These are phyloP conservation scores for Saguinus midas DNA, from an alignment of 2,113 vertebrate species.

Conservation along the genomic window DNA sequence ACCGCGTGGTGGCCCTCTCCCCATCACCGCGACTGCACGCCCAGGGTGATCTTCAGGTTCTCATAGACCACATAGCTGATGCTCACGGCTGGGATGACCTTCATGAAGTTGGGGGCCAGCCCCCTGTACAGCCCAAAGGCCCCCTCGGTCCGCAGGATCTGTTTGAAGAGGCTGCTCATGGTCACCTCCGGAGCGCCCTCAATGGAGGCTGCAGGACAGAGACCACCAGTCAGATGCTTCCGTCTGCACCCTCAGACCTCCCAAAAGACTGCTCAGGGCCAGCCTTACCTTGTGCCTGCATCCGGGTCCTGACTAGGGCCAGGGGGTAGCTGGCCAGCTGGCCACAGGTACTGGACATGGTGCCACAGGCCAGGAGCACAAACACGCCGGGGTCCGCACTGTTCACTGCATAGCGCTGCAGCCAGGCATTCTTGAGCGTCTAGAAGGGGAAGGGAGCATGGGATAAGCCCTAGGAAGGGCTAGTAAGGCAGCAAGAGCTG, in stretches of 20 bases:
- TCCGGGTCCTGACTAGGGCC: conserved; percentile 95
- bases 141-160: conserved; percentile 94
- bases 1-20: background rate
- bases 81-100: conserved; percentile 98
- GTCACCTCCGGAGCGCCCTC: conserved; percentile 90
- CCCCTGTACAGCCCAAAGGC: conserved; percentile 93
- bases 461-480: background rate
- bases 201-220: conserved; percentile 85
- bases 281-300: conserved; percentile 96
- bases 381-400: conserved; percentile 95
- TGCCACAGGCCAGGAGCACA: conserved; percentile 95
- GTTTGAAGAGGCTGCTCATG: conserved; percentile 94
- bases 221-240: background rate
- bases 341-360: conserved; percentile 96
- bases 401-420: conserved; percentile 92
- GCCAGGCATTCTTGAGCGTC: conserved; percentile 96
- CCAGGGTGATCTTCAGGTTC: conserved; percentile 93
- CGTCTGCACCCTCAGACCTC: background rate
- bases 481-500: no score
- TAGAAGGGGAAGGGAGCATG: conserved; percentile 49
- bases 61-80: conserved; percentile 99
- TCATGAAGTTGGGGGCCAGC: conserved; percentile 98
- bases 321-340: conserved; percentile 96
- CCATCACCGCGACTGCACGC: conserved; percentile 92
- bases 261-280: background rate